Percentiles rank a stretch among this genome's conserved stretches.
These are phyloP conservation scores for Rhadina sibilatrix DNA, from an alignment of 2,113 vertebrate genomes.

Conservation along the genomic window DNA sequence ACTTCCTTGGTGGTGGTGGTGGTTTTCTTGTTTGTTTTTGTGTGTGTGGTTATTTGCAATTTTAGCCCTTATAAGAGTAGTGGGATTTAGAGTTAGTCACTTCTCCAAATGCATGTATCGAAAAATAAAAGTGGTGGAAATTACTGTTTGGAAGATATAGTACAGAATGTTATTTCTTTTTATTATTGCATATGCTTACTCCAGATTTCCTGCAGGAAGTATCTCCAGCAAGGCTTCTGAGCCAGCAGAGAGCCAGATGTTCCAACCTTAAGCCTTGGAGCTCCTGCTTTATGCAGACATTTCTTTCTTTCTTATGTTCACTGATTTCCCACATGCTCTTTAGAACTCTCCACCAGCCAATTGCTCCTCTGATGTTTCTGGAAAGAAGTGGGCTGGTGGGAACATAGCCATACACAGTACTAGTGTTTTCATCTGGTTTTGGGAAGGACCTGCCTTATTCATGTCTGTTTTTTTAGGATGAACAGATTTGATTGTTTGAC, in stretches of 20 bases:
- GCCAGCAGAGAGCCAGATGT: background rate
- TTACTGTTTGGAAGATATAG: background rate
- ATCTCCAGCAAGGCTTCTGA: background rate
- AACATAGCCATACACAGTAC: background rate
- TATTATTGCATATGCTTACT: background rate
- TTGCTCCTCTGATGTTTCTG: background rate
- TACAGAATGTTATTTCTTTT: background rate
- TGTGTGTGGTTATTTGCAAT: background rate
- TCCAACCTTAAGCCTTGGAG: background rate
- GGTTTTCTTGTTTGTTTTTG: background rate
- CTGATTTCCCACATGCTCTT: background rate
- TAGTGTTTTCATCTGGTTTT: background rate
- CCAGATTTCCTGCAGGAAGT: constrained; percentile 38
- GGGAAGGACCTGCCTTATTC: background rate
- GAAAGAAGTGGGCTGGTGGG: background rate
- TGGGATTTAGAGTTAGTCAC: background rate
- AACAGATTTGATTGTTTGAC: background rate
- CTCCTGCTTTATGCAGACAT: background rate
- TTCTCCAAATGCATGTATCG: background rate
- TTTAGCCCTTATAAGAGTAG: background rate
- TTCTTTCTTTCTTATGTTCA: background rate
- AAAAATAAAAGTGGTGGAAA: background rate
- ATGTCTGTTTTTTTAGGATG: background rate
- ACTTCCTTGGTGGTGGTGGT: background rate
- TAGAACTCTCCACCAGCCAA: background rate